phyloP scores from a whole-genome alignment of 2,797 vertebrate species.

The Spinibarbus caldwelli region DNA sequence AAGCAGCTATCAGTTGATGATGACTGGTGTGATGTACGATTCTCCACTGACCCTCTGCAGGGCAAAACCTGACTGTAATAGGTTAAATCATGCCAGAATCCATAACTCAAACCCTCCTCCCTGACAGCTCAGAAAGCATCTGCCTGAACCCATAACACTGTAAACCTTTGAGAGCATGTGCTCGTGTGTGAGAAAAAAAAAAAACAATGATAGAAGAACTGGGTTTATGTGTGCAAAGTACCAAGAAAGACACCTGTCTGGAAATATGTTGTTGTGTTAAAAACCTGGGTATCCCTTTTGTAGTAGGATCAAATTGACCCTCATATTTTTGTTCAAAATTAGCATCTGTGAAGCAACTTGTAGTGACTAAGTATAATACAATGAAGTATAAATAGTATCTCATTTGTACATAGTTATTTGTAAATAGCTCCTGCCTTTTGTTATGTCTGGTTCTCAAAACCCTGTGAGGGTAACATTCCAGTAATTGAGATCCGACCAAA shows the following conservation, averaged over 20 bases:
- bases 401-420: too few species aligned
- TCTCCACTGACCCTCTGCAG: slow-evolving; percentile 17
- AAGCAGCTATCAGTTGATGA: slow-evolving; percentile 64
- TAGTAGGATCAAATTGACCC: background rate
- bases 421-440: too few species aligned
- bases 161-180: background rate
- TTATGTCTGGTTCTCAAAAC: too few species aligned
- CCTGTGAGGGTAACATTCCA: too few species aligned
- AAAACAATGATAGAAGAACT: background rate
- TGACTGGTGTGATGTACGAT: slow-evolving; percentile 38
- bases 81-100: slow-evolving; percentile 28
- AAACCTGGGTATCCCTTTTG: background rate
- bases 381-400: too few species aligned
- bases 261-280: background rate
- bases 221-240: background rate
- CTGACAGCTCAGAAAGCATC: slow-evolving; percentile 40
- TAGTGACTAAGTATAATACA: too few species aligned
- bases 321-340: too few species aligned
- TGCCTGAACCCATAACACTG: background rate
- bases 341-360: too few species aligned
- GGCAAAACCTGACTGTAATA: slow-evolving; percentile 24
- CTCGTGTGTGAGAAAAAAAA: background rate
- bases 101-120: slow-evolving; percentile 39
- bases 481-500: too few species aligned
- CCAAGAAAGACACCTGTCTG: background rate